These are phyloP conservation scores for Lacanobia oleracea DNA, from an alignment of 2,888 invertebrate species.

Conservation along the genomic window DNA sequence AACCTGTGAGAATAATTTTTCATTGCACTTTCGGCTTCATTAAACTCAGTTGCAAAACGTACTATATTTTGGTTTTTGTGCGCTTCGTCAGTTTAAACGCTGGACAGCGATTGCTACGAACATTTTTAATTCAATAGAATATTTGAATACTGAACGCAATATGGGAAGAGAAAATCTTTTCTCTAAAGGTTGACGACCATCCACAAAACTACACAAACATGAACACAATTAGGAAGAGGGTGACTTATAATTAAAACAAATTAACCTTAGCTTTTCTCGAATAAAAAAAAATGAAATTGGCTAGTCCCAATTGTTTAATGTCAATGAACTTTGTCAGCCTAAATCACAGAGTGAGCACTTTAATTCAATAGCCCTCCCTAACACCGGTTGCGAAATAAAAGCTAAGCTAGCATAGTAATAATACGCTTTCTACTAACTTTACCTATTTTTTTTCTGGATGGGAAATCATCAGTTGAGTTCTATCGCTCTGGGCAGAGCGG, in stretches of 20 bases:
- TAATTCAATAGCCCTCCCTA: slow-evolving; percentile 6
- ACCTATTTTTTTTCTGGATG: no score
- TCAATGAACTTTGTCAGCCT: slow-evolving; percentile 48
- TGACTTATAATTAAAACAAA: slow-evolving; percentile 44
- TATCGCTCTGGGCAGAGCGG: no score
- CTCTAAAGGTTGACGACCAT: slow-evolving; percentile 22
- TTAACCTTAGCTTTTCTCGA: slow-evolving; percentile 27
- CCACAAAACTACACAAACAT: slow-evolving; percentile 7
- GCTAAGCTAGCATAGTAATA: neutral
- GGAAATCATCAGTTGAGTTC: no score
- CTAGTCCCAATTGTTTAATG: slow-evolving; percentile 27
- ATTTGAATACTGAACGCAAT: neutral
- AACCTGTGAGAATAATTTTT: no score
- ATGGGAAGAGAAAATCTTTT: neutral
- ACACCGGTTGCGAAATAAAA: neutral
- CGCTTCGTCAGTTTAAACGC: no score
- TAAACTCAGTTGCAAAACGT: no score
- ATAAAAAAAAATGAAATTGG: slow-evolving; percentile 26
- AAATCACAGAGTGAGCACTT: slow-evolving; percentile 25
- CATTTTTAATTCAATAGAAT: neutral
- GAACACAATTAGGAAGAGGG: slow-evolving; percentile 10
- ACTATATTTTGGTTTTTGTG: no score
- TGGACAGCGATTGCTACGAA: neutral
- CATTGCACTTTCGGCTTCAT: no score
- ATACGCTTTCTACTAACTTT: no score